phyloP scores from a whole-genome alignment of 2,113 vertebrate species.

The Heliornis fulica region DNA sequence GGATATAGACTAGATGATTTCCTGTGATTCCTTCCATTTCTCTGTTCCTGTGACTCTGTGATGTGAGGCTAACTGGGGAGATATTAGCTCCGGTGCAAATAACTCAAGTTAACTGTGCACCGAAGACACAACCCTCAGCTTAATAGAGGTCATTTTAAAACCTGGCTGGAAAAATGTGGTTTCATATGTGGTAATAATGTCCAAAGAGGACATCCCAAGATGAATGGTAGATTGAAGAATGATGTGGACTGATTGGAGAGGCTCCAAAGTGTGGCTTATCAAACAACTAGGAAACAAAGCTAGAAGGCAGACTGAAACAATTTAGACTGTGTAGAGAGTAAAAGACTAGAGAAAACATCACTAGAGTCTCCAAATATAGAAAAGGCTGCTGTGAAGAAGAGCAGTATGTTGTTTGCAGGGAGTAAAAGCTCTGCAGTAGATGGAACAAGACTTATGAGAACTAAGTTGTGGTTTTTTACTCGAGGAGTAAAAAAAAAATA shows the following conservation, averaged over 20 bases:
- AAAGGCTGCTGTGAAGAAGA: not conserved
- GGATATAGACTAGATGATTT: not conserved
- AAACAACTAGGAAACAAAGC: not conserved
- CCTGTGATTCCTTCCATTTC: not conserved
- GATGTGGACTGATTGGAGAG: slow-evolving; percentile 3
- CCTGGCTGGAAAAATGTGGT: not conserved
- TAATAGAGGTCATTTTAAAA: slow-evolving; percentile 31
- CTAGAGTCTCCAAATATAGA: not conserved
- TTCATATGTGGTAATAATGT: not conserved
- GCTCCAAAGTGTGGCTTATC: slow-evolving; percentile 4
- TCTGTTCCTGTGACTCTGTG: not conserved
- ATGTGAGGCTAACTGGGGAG: not conserved
- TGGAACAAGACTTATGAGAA: not conserved
- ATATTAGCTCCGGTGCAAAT: not conserved
- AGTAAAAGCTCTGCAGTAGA: not conserved
- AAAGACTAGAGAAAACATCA: not conserved
- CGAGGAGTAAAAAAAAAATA: not conserved
- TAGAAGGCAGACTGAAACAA: not conserved
- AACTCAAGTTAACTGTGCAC: slow-evolving; percentile 37
- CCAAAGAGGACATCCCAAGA: not conserved
- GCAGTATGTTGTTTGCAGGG: not conserved
- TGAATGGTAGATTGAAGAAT: not conserved
- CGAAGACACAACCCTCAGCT: not conserved
- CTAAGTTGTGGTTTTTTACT: not conserved
- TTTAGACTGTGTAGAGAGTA: not conserved